Evolutionary conservation across 2,888 invertebrate species (phyloP), one percentile per base, ranked within the genome.

Genomic region (Aproaerema taeniolella): DNA sequence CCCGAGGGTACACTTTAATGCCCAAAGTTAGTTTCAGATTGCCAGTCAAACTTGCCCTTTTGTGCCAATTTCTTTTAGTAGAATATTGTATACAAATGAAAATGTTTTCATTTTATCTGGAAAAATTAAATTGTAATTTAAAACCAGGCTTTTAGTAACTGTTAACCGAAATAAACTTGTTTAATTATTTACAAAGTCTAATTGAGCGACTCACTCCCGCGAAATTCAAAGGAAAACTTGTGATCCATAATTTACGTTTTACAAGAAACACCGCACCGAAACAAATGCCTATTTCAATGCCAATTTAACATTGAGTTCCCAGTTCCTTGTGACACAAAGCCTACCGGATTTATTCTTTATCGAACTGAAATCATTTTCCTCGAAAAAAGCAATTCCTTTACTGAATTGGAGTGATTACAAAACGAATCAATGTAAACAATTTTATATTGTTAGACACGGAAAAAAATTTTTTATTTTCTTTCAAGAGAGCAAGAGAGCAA

Each of bases 301-400:
- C 59, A 60, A 64, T 71, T 73, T 67, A 57, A 63, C 61, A 70
- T 72, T 66, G 63, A 67, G 61, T 5, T 5, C 1, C 58, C 44
- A 43, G 47, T 60, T 61, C 54, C 57, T 37, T 37, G 59, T 39
- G 58, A 53, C 48, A 56, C 47, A 55, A 69, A 63, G 58, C 62
- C 56, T n/a, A 47, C 47, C 42, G 61, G 61, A 58, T 68, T 71
- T 67, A 63, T 72, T 63, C 53, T 66, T 61, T 65, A 61, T 67
- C 55, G 67, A 70, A 68, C 44, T 57, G 53, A 58, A 66, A 69
- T 62, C 52, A 63, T 60, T 70, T 66, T 58, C 53, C 53, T 54
- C 45, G 58, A 62, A 60, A 66, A 58, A 55, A 54, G 42, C 49
- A 44, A n/a, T n/a, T n/a, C n/a, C n/a, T n/a, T n/a, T n/a, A n/a